Evolutionary conservation across 2,113 vertebrate species (phyloP).

Genomic region (Pterocles gutturalis): DNA sequence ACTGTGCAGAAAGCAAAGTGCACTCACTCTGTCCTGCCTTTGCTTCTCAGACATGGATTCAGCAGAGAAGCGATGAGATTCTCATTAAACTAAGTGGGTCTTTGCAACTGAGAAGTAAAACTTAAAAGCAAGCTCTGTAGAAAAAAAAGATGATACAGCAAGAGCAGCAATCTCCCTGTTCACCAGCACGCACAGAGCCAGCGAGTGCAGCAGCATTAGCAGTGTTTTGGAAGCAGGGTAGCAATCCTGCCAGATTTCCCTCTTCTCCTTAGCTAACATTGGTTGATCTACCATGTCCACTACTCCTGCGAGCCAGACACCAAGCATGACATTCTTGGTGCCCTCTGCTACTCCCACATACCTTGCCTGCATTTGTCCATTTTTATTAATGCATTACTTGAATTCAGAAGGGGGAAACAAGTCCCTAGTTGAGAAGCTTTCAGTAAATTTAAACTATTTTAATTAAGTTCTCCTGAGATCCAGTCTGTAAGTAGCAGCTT

Average conservation of each 20-base stretch:
- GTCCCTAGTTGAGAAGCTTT: neutral
- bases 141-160: too few species aligned
- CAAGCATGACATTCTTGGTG: fast-evolving
- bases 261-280: fast-evolving
- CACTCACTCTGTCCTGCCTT: neutral
- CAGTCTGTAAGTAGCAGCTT: neutral
- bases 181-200: fast-evolving
- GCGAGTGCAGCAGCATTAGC: fast-evolving
- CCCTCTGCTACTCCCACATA: too few species aligned
- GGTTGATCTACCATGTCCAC: neutral
- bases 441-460: neutral
- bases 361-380: too few species aligned
- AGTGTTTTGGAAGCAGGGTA: neutral
- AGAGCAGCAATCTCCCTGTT: neutral
- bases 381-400: neutral
- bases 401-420: neutral
- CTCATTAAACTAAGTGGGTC: neutral
- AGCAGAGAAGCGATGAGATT: too few species aligned
- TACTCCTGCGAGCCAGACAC: neutral
- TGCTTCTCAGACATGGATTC: fast-evolving
- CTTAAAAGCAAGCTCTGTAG: neutral
- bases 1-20: neutral
- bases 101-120: neutral
- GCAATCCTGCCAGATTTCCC: neutral
- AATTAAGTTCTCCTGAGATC: neutral